Base-by-base conservation (phyloP, 2,888 invertebrate species). In the Hemithea aestivaria region DNA sequence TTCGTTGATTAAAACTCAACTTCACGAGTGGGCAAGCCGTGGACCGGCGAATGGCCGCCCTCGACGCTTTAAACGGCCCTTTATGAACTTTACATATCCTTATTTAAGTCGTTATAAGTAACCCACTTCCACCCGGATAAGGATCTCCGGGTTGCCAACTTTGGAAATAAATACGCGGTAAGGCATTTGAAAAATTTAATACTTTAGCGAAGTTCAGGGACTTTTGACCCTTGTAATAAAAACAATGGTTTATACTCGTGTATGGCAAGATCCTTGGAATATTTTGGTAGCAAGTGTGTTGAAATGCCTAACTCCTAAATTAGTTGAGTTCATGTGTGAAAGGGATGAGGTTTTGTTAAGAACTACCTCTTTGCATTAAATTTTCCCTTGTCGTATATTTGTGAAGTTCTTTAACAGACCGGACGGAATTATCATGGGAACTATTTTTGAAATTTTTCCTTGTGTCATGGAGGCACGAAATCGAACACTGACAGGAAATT, bases 1-100 rank as follows among this genome's bases (percentile, higher is more conserved):
- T 46, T 34, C 38, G 32, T 58, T 58, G 63, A 62, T 61, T 62
- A 61, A 60, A 61, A 51, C 53, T 58, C 48, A 37, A 49, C 43
- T 50, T 47, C 45, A 53, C 48, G 53, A 56, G 58, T 46, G 43
- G 39, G 41, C 33, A 35, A 39, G 49, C 29, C 26, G 36, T 21
- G 23, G 10, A 24, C 35, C 33, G 22, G 29, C 40, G 36, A 42
- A 48, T 36, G 39, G 38, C 34, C 23, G 41, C 45, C 48, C 46
- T 45, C 27, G 32, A 42, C 34, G 40, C 35, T 53, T 39, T 50
- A 50, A 57, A 53, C 50, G 50, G 50, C 35, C 47, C 50, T 50
- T 58, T 55, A 51, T 51, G 50, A 56, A 51, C 50, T 57, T 55
- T 53, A 48, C 53, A 56, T 55, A 51, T 56, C 49, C 53, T 51